These are phyloP conservation scores for Gobionotothen gibberifrons DNA, from an alignment of 2,797 vertebrate species.

Conservation along the genomic window DNA sequence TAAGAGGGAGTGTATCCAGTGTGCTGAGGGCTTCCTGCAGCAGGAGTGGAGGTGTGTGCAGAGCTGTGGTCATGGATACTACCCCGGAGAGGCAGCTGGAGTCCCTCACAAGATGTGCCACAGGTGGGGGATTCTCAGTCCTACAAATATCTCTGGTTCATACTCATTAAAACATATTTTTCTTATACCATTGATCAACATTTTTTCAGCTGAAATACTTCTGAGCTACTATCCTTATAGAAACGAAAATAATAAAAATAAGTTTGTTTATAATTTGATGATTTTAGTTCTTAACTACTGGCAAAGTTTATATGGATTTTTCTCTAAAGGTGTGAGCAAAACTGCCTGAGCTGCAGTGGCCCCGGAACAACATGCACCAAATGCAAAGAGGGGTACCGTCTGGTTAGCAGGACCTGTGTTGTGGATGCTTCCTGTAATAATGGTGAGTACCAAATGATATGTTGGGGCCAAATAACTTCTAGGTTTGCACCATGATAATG, in stretches of 20 bases:
- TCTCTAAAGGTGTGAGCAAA: conserved; percentile 88
- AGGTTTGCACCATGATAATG: too few species aligned
- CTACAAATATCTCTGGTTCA: neutral
- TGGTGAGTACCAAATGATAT: conserved; percentile 77
- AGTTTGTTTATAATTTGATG: neutral
- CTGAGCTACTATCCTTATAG: neutral
- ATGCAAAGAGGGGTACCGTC: conserved; percentile 88
- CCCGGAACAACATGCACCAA: conserved; percentile 85
- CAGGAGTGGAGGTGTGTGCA: conserved; percentile 90
- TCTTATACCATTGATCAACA: neutral
- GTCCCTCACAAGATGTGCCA: conserved; percentile 88
- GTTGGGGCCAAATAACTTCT: too few species aligned
- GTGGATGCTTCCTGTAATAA: conserved; percentile 90
- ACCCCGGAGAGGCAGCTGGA: conserved; percentile 81
- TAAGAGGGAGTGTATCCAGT: conserved; percentile 87
- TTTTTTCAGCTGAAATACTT: neutral
- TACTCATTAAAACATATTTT: neutral
- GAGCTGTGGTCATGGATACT: conserved; percentile 86
- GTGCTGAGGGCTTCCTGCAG: conserved; percentile 79
- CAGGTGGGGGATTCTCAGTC: conserved; percentile 77
- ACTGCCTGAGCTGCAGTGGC: conserved; percentile 87
- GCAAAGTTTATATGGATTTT: neutral
- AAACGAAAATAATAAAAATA: neutral
- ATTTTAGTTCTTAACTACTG: neutral
- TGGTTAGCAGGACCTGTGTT: conserved; percentile 87